Evolutionary conservation across 2,113 vertebrate genomes (phyloP), one percentile per base, ranked within the genome.

Genomic region (Piprites chloris): DNA sequence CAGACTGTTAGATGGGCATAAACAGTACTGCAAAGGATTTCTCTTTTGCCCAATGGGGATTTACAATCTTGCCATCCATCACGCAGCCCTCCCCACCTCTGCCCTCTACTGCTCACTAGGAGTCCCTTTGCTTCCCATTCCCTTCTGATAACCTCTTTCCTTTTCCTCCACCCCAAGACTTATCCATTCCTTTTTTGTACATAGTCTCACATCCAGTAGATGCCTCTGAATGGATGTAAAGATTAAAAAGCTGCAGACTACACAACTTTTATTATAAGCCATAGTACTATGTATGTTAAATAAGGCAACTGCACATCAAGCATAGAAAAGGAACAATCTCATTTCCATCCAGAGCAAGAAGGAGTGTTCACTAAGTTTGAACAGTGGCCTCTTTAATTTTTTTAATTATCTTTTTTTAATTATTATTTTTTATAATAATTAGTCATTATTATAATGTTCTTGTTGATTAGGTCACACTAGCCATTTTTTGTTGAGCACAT

Each of bases 261-360:
- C 97, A 96, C 96, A 96, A 89, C 50, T 97, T 98, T 97, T 95
- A 96, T 97, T 97, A 98, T 95, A 98, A 98, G 98, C 98, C 98
- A 98, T 98, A 98, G 97, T 95, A 98, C 92, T 97, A 93, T 95
- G 63, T 97, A 93, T 93, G 62, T 96, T 97, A 74, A 97, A 97
- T 96, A 96, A 91, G 77, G 78, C 84, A 97, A 95, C 90, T 93
- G 81, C 95, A 87, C 62, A 93, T 92, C 93, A 93, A 92, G 62
- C 85, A 91, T 92, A 95, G 79, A 88, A 84, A 95, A 96, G 84
- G 56, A 91, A 91, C 69, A 77, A 90, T 20, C 52, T 87, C 78
- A 81, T 93, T 95, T 96, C 76, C 61, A 91, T 76, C 76, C 69
- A 80, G 80, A 75, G 77, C 59, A 91, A 78, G 92, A 91, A 83